Base-by-base conservation (phyloP, 2,888 invertebrate genomes). In the Archips crataeganus region DNA sequence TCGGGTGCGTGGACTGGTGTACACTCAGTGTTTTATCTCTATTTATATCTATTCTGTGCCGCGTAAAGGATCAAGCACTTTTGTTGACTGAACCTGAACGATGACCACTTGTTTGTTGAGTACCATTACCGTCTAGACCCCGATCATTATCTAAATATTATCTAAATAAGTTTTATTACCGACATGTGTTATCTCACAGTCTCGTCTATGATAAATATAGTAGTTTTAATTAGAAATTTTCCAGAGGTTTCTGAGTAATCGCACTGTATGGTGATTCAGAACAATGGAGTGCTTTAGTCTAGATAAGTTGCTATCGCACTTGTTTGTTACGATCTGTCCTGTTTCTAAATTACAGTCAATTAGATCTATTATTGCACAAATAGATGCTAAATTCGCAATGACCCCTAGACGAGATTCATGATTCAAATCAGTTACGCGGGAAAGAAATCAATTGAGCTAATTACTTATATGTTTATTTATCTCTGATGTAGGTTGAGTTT, bases 161-260 rank as follows among this genome's bases (percentile, higher is more conserved):
- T 63, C 63, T 63, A 47, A 47, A 47, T 47, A 63, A 23, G 13
- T 1, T 63, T 32, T 47, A 45, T 11, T 62, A 62, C 15, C 3
- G 32, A 23, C 62, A 59, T 59, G n/a, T 61, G 45, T 47, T 63
- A 63, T 47, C 63, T 63, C 32, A 11, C 45, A 42, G 42, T 23
- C 23, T 23, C 23, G 23, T 11, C 42, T 49, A 63, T 47, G 47
- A 47, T 47, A 62, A 32, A 47, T 5, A 15, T 11, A 13, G 23
- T 23, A 61, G 15, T 63, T 13, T 32, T n/a, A 47, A 63, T n/a
- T 63, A 47, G 63, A 47, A 23, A 47, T 47, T 47, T 63, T 63
- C 47, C 32, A 63, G 47, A 63, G 42, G 23, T 62, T 62, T 62
- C n/a, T 11, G 3, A 8, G 15, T 23, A 32, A 63, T 63, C 15